A percentile compares a stretch with the other conserved stretches of the same genome.
Evolutionary conservation across 2,888 invertebrate species (phyloP).

Genomic region (Ophion slaviceki): DNA sequence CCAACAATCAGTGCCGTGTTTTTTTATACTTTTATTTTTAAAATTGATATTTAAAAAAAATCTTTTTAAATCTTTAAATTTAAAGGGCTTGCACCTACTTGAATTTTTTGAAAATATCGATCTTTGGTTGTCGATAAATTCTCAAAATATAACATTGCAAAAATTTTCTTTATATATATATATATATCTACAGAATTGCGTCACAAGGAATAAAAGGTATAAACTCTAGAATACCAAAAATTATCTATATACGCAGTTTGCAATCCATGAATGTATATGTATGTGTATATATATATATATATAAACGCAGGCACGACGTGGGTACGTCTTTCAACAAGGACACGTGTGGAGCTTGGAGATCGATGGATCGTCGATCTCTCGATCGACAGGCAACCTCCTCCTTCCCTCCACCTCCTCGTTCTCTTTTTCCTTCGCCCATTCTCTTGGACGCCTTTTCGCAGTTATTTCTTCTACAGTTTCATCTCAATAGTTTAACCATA

Average conservation of each 20-base stretch:
- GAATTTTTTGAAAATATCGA: too few species aligned
- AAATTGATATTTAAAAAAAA: too few species aligned
- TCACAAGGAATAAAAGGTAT: slow-evolving; percentile 11
- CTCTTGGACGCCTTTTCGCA: slow-evolving; percentile 20
- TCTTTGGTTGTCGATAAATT: too few species aligned
- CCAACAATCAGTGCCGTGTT: too few species aligned
- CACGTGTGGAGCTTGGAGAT: slow-evolving; percentile 56
- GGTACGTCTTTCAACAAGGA: slow-evolving; percentile 54
- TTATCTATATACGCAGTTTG: too few species aligned
- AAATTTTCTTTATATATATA: too few species aligned
- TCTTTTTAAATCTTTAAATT: too few species aligned
- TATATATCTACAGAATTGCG: background rate
- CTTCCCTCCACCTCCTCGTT: slow-evolving; percentile 4
- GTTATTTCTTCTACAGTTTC: slow-evolving; percentile 27
- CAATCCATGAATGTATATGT: background rate
- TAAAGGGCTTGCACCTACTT: too few species aligned
- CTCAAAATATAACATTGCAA: too few species aligned
- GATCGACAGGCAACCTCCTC: slow-evolving; percentile 40
- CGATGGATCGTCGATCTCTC: slow-evolving; percentile 49
- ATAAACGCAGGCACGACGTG: slow-evolving; percentile 51
- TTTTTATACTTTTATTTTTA: too few species aligned
- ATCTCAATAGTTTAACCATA: background rate
- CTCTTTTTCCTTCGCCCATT: slow-evolving; percentile 12
- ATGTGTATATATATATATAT: slow-evolving; percentile 6
- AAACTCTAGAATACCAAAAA: too few species aligned